phyloP scores from a whole-genome alignment of 2,797 vertebrate species.

The Lagodon rhomboides region DNA sequence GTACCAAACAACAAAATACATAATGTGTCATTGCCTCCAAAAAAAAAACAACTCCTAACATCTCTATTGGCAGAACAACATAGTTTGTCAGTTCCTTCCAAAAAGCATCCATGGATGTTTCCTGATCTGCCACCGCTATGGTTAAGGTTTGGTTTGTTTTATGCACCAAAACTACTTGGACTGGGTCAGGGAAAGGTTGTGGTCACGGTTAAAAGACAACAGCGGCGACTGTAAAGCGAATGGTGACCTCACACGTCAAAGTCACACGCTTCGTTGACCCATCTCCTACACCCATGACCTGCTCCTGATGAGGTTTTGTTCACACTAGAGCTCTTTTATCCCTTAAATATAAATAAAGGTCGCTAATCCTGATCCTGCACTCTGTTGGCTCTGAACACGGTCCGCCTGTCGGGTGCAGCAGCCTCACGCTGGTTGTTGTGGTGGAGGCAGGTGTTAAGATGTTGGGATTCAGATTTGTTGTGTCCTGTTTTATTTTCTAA shows the following conservation, averaged over 20 bases:
- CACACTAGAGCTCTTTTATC: not conserved
- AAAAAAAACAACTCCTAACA: not conserved
- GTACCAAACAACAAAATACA: not conserved
- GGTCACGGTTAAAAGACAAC: not conserved
- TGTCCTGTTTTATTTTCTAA: too few relatives aligned
- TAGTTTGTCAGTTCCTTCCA: not conserved
- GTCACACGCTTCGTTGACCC: not conserved
- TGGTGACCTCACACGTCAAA: not conserved
- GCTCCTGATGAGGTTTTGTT: not conserved
- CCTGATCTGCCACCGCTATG: not conserved
- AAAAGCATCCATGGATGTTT: not conserved
- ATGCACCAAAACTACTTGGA: not conserved
- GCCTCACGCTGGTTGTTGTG: too few relatives aligned
- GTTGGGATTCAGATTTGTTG: too few relatives aligned
- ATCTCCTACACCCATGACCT: too few relatives aligned
- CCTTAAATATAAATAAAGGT: not conserved
- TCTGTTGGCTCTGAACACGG: too few relatives aligned
- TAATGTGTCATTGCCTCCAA: not conserved
- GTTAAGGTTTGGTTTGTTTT: constrained; percentile 1
- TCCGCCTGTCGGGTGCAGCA: too few relatives aligned
- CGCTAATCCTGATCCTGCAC: too few relatives aligned
- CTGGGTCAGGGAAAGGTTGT: not conserved
- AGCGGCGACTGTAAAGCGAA: not conserved
- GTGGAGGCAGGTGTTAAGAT: too few relatives aligned
- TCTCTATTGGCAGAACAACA: not conserved